Evolutionary conservation across 1,140 invertebrate species (phyloP), one percentile per base, ranked within the genome.

Genomic region (Sinonovacula constricta): DNA sequence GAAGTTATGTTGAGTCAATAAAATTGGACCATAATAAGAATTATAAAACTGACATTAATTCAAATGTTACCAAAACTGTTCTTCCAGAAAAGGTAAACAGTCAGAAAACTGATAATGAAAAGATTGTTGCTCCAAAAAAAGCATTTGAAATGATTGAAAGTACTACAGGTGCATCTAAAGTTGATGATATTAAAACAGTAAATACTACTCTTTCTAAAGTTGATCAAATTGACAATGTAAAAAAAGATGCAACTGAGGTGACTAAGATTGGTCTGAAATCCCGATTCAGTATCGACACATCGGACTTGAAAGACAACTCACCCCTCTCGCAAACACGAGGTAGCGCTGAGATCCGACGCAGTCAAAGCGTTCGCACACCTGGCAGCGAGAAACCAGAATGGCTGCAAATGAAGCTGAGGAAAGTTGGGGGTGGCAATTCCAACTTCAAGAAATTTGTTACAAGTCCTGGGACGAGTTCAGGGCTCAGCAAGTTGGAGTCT

Each of bases 371-470:
- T 15, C 60, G 62, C 22, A 57, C 72, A 31, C 53, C 72, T 15
- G 63, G 72, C 7, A 76, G 33, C 59, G 62, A 76, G 39, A 76
- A 67, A 49, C 72, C 72, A 36, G 72, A 76, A 59, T 76, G 72
- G 72, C 28, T 76, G 24, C 72, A 76, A 49, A 26, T 76, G n/a
- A 76, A 76, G 59, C 45, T 76, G 24, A 66, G 53, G 56, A 76
- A 45, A 59, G 72, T 76, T 66, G 72, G 72, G 2, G 54, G 14
- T 59, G 67, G 67, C 18, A 26, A n/a, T n/a, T n/a, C n/a, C n/a
- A n/a, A n/a, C n/a, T n/a, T n/a, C n/a, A n/a, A n/a, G n/a, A n/a
- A n/a, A n/a, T n/a, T n/a, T n/a, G n/a, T n/a, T n/a, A n/a, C n/a
- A n/a, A 45, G 7, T 45, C 39, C 39, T 10, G 18, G 39, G 7